phyloP scores from a whole-genome alignment of 2,888 invertebrate species.

The Eurois occulta region DNA sequence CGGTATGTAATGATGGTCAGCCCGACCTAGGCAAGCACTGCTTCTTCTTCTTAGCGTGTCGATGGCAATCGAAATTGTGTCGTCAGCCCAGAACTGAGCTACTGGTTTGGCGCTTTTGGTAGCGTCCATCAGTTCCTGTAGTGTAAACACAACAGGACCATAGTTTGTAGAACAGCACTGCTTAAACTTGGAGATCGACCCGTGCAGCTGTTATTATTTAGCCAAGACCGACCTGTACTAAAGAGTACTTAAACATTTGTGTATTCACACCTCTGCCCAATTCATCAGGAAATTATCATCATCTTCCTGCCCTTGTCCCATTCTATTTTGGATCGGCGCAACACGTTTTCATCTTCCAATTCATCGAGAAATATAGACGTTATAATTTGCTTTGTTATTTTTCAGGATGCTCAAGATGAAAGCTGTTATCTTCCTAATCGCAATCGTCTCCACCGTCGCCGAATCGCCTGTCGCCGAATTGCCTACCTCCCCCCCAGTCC shows the following conservation, averaged over 20 bases:
- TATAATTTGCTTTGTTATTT: background rate
- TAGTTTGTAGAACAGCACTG: too few species aligned
- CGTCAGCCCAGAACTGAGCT: too few species aligned
- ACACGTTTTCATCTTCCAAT: too few species aligned
- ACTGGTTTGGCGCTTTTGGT: too few species aligned
- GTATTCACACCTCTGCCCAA: background rate
- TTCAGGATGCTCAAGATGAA: slow-evolving; percentile 11
- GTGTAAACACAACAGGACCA: too few species aligned
- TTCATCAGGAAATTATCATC: too few species aligned
- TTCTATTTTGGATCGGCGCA: too few species aligned
- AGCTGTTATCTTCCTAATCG: slow-evolving; percentile 23
- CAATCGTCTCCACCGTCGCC: background rate
- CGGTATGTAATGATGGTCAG: background rate
- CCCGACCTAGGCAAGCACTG: background rate
- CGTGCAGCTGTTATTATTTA: background rate
- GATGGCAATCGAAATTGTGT: too few species aligned
- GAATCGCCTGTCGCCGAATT: background rate
- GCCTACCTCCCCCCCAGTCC: background rate
- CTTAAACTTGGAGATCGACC: background rate
- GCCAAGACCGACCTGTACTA: background rate
- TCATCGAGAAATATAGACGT: background rate
- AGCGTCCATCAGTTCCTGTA: too few species aligned
- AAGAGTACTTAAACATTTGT: background rate
- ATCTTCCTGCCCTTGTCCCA: too few species aligned
- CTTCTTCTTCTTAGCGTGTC: too few species aligned